Base-by-base conservation (phyloP, 2,113 vertebrate species). In the Lycocorax pyrrhopterus region DNA sequence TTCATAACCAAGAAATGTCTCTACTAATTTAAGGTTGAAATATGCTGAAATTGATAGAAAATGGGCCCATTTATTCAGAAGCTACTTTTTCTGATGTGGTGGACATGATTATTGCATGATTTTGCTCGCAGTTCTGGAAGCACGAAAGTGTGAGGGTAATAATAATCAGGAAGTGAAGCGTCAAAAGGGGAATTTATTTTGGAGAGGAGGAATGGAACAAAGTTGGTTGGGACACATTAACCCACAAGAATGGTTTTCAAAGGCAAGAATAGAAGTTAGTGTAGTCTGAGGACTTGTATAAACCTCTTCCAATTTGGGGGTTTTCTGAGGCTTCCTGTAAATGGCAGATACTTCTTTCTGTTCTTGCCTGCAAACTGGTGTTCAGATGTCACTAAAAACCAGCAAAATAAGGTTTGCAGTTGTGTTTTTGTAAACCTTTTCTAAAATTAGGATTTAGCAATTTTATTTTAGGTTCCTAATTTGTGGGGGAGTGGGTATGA, bases 401-500 rank as follows among this genome's bases (percentile, higher is more conserved):
- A 58, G 18, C 15, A 27, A 26, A 86, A 79, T 16, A 25, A 8
- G 51, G 18, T 27, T 91, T 81, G 75, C 33, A 35, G 16, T 18
- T 56, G 8, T 37, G 6, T 25, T 81, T 80, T 84, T 6, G 1
- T 56, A 59, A 89, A 51, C 0, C 0, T 51, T 37, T 84, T 56
- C 20, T n/a, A 56, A 84, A 78, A 56, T 53, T 64, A 46, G 2
- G 5, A 69, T 75, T 75, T 60, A 84, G 4, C 2, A 27, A 27
- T 44, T 88, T 87, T 64, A 30, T 52, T 81, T 87, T 49, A 79
- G 25, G n/a, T 32, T 78, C 17, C 9, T 75, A 44, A 35, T 41
- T 78, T n/a, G 4, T 7, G 3, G 6, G 4, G 6, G 4, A 10
- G 2, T 12, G 3, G 5, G 2, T 3, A 18, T 16, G 11, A 62